Conservation (phyloP, 2,113 vertebrate species). For the Phrynosoma blainvillii region DNA sequence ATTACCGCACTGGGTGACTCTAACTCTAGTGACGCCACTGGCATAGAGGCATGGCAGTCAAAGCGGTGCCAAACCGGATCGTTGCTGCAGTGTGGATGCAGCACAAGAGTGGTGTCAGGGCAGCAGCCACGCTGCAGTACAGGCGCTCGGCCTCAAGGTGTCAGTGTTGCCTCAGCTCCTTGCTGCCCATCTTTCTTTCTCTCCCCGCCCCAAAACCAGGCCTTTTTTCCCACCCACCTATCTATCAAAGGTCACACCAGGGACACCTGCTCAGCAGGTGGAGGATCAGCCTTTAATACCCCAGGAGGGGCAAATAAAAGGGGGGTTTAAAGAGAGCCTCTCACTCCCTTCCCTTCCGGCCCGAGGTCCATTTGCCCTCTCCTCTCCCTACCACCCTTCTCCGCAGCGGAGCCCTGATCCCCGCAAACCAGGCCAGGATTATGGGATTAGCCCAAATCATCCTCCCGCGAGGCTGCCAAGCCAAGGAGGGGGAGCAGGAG, state of each 20-base stretch:
- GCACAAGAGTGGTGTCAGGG: too few relatives aligned
- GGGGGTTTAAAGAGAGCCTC: neutral
- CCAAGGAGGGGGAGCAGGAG: too few relatives aligned
- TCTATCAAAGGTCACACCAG: conserved; percentile 16
- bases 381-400: neutral
- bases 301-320: neutral
- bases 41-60: too few relatives aligned
- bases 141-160: neutral
- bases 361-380: neutral
- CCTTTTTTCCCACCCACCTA: neutral
- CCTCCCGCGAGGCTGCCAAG: neutral
- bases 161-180: conserved; percentile 3
- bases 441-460: conserved; percentile 17
- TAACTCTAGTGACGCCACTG: too few relatives aligned
- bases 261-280: conserved; percentile 11
- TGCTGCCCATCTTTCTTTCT: too few relatives aligned
- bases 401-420: neutral
- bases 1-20: too few relatives aligned
- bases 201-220: neutral
- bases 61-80: too few relatives aligned
- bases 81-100: too few relatives aligned
- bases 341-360: too few relatives aligned
- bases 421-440: conserved; percentile 16
- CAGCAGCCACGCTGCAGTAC: neutral
- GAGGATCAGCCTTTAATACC: conserved; percentile 6